Evolutionary conservation across 2,113 vertebrate genomes (phyloP).

Genomic region (Sylvia atricapilla): DNA sequence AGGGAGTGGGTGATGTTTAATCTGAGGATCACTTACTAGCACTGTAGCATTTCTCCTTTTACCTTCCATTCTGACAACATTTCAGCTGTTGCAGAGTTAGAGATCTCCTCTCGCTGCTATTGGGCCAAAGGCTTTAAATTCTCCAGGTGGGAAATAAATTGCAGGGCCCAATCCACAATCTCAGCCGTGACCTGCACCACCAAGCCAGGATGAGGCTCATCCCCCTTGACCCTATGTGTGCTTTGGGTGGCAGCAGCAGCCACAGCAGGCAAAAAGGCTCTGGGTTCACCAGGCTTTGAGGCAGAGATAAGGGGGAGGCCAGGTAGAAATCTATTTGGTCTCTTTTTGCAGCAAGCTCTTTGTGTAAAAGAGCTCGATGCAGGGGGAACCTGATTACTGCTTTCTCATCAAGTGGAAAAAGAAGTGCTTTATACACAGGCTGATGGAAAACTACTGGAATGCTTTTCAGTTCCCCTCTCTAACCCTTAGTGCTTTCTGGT

Average conservation of each 20-base stretch:
- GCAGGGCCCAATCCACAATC: neutral
- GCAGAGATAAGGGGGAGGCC: conserved; percentile 6
- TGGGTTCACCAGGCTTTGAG: neutral
- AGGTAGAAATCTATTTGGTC: conserved; percentile 38
- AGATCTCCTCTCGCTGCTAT: neutral
- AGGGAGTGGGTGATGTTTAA: neutral
- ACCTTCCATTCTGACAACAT: neutral
- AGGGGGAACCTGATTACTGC: conserved; percentile 48
- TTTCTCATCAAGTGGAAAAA: conserved; percentile 60
- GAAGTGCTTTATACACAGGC: conserved; percentile 45
- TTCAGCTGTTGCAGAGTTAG: neutral
- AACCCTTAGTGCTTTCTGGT: conserved; percentile 29
- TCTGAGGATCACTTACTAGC: neutral
- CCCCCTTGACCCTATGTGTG: neutral
- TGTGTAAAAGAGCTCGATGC: conserved; percentile 43
- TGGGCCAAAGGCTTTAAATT: neutral
- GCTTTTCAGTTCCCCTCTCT: conserved; percentile 39
- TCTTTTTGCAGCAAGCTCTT: conserved; percentile 34
- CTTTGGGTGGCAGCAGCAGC: neutral
- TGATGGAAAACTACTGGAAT: conserved; percentile 64
- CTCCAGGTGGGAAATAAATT: neutral
- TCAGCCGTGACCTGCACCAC: accelerated
- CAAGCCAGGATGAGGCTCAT: accelerated
- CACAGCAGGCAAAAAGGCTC: neutral
- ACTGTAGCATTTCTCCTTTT: neutral